Base-by-base conservation (phyloP, 2,113 vertebrate species). In the Vimba vimba region DNA sequence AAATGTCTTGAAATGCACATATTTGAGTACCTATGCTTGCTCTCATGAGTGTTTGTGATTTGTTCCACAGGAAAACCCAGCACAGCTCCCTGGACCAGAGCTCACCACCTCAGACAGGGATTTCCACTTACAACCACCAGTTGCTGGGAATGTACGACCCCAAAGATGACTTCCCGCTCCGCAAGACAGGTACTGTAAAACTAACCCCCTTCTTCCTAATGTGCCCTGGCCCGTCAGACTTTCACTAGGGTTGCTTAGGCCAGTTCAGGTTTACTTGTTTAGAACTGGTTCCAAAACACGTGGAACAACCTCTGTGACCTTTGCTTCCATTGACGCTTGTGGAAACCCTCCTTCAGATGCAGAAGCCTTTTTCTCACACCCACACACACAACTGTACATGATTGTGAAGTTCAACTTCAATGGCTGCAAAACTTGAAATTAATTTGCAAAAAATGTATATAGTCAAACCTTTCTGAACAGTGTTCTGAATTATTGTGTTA, bases 61-160 rank as follows among this genome's bases (percentile, higher is more conserved):
- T 60, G 66, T 86, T 74, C 60, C 69, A 79, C 91, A 99, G 98
- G 95, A 99, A 98, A 92, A 99, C 98, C 0, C 98, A 99, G 91
- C 98, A 99, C 93, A 98, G 98, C 92, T 99, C 98, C 62, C 92
- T 99, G 92, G 98, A 99, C 92, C 97, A 99, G 96, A 98, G 97
- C 91, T 98, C 98, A 69, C 97, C 98, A 3, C 97, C 98, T 4
- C 98, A 98, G 91, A 96, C 97, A 0, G 94, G 96, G 10, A 91
- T 97, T 60, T 97, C 97, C 85, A 95, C 96, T 78, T 99, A 97
- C 93, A 97, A 96, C 94, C 97, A 98, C 86, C 97, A 96, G 0
- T 93, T 97, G 55, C 95, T 99, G 92, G 98, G 98, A 39, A 96
- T 97, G 91, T 99, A 99, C 0, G 98, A 99, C 92, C 93, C 97